Percentiles rank a stretch among this genome's conserved stretches.
Conservation (phyloP, 2,888 invertebrate species). For the Anagyrus pseudococci region DNA sequence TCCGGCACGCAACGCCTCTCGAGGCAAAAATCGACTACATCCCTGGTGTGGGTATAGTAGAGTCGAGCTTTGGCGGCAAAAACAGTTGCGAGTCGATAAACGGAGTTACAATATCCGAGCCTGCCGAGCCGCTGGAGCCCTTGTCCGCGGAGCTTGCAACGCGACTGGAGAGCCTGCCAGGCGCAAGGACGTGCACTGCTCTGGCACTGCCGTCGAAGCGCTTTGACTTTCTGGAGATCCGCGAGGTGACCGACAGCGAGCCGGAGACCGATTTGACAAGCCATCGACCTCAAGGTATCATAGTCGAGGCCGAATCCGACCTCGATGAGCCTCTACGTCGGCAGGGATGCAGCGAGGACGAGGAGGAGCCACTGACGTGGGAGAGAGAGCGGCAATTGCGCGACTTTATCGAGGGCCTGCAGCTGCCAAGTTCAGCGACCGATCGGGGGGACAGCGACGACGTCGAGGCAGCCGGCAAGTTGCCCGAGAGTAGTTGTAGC, state of each 20-base stretch:
- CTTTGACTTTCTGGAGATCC: slow-evolving; percentile 50
- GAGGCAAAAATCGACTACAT: slow-evolving; percentile 53
- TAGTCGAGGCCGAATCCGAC: slow-evolving; percentile 71
- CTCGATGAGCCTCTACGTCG: slow-evolving; percentile 67
- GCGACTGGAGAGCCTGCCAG: slow-evolving; percentile 44
- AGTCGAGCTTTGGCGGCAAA: slow-evolving; percentile 34
- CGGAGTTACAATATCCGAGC: slow-evolving; percentile 53
- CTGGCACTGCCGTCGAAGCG: slow-evolving; percentile 31
- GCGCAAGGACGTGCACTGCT: slow-evolving; percentile 38
- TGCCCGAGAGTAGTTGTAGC: slow-evolving; percentile 9
- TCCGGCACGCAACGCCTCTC: slow-evolving; percentile 47
- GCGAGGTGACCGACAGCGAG: slow-evolving; percentile 55
- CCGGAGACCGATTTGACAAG: slow-evolving; percentile 45
- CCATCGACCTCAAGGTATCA: slow-evolving; percentile 9
- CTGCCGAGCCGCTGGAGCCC: slow-evolving; percentile 47
- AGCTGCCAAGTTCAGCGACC: slow-evolving; percentile 46
- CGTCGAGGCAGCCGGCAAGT: not conserved
- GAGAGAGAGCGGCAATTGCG: slow-evolving; percentile 54
- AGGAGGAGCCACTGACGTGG: slow-evolving; percentile 45
- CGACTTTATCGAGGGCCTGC: slow-evolving; percentile 53
- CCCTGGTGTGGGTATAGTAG: slow-evolving; percentile 54
- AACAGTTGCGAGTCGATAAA: slow-evolving; percentile 27
- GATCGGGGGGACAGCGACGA: not conserved
- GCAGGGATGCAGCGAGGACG: slow-evolving; percentile 63
- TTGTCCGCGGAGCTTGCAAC: slow-evolving; percentile 42